These are phyloP conservation scores for Regulus satrapa DNA, from an alignment of 2,113 vertebrate species.

Conservation along the genomic window DNA sequence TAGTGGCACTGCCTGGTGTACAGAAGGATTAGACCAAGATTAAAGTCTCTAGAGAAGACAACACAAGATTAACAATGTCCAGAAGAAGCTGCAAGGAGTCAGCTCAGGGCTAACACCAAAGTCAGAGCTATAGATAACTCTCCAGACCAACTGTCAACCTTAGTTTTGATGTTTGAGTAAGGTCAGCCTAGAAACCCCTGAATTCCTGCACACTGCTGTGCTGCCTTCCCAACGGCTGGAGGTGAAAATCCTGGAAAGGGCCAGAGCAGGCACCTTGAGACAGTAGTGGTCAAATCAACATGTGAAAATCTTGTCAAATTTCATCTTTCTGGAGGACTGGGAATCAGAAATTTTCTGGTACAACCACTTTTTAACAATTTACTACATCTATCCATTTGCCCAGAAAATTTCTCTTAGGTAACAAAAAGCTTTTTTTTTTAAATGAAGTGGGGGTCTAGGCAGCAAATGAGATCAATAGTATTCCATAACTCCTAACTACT, in stretches of 20 bases:
- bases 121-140: neutral
- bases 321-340: neutral
- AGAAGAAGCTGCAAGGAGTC: neutral
- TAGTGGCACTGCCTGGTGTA: neutral
- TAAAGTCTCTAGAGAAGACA: neutral
- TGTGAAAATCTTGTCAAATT: rapidly evolving
- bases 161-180: neutral
- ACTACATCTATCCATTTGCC: neutral
- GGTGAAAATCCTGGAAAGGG: neutral
- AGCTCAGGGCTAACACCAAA: neutral
- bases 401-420: neutral
- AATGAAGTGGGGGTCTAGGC: rapidly evolving
- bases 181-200: neutral
- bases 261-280: neutral
- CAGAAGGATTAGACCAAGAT: neutral
- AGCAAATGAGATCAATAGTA: neutral
- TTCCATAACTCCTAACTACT: neutral
- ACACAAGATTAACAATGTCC: neutral
- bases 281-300: neutral
- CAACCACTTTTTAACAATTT: neutral
- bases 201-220: rapidly evolving
- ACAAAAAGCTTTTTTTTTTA: neutral
- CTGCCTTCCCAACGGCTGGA: neutral
- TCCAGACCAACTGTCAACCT: neutral
- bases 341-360: neutral